phyloP scores from a whole-genome alignment of 2,797 vertebrate genomes.

The Sebastiscus tertius region DNA sequence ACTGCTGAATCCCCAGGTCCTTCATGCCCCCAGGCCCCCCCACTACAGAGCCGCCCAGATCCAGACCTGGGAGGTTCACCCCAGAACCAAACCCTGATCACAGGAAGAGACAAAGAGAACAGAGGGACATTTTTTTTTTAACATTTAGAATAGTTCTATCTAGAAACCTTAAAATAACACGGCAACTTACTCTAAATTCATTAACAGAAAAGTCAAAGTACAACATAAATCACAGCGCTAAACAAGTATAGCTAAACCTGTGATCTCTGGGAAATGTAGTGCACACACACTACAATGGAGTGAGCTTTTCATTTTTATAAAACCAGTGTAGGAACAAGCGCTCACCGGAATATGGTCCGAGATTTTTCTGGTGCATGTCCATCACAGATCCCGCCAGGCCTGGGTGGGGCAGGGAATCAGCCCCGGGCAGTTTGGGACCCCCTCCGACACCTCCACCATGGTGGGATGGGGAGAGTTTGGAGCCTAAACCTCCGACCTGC shows the following conservation, averaged over 20 bases:
- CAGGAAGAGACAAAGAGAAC: neutral
- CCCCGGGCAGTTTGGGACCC: slow-evolving; percentile 89
- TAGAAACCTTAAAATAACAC: neutral
- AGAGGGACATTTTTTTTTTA: neutral
- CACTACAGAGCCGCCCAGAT: slow-evolving; percentile 89
- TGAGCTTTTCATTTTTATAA: neutral
- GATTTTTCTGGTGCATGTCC: slow-evolving; percentile 94
- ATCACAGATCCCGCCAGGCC: slow-evolving; percentile 89
- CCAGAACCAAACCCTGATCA: slow-evolving; percentile 90
- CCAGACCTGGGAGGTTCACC: slow-evolving; percentile 85
- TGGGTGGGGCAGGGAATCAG: slow-evolving; percentile 87
- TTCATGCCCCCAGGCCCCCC: slow-evolving; percentile 88
- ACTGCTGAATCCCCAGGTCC: slow-evolving; percentile 89
- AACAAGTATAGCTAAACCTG: neutral
- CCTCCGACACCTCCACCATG: slow-evolving; percentile 82
- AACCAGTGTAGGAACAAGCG: neutral
- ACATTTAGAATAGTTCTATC: neutral
- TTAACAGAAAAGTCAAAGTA: neutral
- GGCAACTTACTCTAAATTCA: neutral
- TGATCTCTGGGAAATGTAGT: neutral
- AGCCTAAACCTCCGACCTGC: slow-evolving; percentile 77
- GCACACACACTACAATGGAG: neutral
- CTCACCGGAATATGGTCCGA: slow-evolving; percentile 91
- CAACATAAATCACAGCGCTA: neutral
- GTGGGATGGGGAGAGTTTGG: slow-evolving; percentile 97